phyloP scores from a whole-genome alignment of 1,140 invertebrate species.

The Hetaerina americana region DNA sequence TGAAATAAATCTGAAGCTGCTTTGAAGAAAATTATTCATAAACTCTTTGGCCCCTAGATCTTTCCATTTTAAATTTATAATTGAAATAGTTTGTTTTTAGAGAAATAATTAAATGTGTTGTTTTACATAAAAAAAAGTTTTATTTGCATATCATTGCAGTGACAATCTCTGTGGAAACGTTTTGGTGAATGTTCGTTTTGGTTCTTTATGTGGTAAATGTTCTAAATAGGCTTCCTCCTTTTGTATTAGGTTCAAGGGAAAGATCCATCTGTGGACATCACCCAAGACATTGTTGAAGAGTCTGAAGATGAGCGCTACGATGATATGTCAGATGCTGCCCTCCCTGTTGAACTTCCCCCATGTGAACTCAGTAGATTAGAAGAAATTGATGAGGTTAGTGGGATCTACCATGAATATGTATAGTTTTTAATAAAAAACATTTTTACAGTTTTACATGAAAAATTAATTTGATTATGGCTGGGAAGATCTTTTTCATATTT shows the following conservation, averaged over 20 bases:
- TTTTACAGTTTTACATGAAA: too few relatives aligned
- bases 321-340: slow-evolving; percentile 84
- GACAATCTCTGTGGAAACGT: too few relatives aligned
- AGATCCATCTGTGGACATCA: slow-evolving; percentile 94
- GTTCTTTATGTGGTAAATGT: too few relatives aligned
- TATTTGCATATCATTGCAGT: too few relatives aligned
- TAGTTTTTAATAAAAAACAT: too few relatives aligned
- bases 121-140: too few relatives aligned
- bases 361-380: slow-evolving; percentile 86
- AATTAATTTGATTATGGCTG: too few relatives aligned
- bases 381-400: slow-evolving; percentile 75
- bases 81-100: background rate
- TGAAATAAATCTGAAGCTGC: background rate
- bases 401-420: too few relatives aligned
- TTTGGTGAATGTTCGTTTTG: too few relatives aligned
- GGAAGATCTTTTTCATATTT: too few relatives aligned
- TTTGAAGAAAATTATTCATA: background rate
- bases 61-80: background rate
- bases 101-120: too few relatives aligned
- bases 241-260: slow-evolving; percentile 77
- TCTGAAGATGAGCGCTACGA: slow-evolving; percentile 96
- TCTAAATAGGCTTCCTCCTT: too few relatives aligned
- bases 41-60: background rate
- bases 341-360: slow-evolving; percentile 82
- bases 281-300: slow-evolving; percentile 94